phyloP scores from a whole-genome alignment of 2,797 vertebrate species.

The Cirrhinus mrigala region DNA sequence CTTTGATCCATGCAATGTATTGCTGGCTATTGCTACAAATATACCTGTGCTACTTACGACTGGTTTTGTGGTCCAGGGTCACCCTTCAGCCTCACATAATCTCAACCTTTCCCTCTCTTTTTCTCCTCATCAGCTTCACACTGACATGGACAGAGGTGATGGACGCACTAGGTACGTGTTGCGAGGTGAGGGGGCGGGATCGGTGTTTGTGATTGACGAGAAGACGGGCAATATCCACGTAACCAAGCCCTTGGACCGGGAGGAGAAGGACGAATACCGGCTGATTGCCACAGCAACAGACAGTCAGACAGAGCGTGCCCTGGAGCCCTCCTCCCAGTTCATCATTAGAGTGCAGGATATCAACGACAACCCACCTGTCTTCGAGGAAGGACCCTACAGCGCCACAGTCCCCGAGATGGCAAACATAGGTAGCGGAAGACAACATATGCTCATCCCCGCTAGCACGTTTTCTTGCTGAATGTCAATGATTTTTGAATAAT shows the following conservation, averaged over 20 bases:
- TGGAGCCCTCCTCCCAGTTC: constrained; percentile 92
- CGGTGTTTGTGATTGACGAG: constrained; percentile 92
- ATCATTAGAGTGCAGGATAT: constrained; percentile 94
- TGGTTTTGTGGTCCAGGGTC: no score
- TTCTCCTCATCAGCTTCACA: constrained; percentile 79
- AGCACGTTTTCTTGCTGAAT: constrained; percentile 1
- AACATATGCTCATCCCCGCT: not conserved
- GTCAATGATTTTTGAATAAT: constrained; percentile 37
- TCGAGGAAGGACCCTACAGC: constrained; percentile 87
- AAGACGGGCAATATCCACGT: constrained; percentile 93
- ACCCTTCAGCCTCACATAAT: constrained; percentile 12
- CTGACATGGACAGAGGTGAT: constrained; percentile 89
- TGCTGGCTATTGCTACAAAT: no score
- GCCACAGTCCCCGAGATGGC: constrained; percentile 92
- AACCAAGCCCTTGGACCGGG: constrained; percentile 91
- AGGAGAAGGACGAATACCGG: constrained; percentile 91
- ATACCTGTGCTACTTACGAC: no score
- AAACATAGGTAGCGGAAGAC: constrained; percentile 83
- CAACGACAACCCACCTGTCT: constrained; percentile 91
- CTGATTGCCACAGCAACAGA: constrained; percentile 90
- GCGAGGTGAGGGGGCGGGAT: constrained; percentile 90
- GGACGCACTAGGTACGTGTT: constrained; percentile 89
- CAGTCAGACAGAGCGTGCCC: constrained; percentile 86
- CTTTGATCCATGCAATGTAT: no score
- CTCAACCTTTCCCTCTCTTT: not conserved